Evolutionary conservation across 2,113 vertebrate genomes (phyloP), one percentile per base, ranked within the genome.

Genomic region (Lepidothrix coronata): DNA sequence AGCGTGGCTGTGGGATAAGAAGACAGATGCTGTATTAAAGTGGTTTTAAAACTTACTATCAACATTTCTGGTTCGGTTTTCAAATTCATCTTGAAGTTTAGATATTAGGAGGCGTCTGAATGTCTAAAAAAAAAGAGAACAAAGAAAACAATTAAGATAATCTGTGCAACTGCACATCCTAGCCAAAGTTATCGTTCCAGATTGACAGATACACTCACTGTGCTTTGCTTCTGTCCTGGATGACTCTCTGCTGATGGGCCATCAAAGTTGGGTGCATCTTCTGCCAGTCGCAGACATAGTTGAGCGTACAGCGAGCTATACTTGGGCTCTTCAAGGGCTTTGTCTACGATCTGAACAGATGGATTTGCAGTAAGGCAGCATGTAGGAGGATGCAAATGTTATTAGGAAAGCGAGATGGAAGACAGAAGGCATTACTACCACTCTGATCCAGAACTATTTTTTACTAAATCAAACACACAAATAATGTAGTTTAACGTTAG

Each of bases 41-140:
- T 23, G 77, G 43, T 87, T 43, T 41, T 39, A 62, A 55, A 71
- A 91, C 99, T 98, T 96, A 99, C 99, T 98, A 98, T 99, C 99
- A 98, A 99, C 99, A 99, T 99, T 99, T 99, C 99, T 99, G 98
- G 99, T 98, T 98, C 99, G 98, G 97, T 99, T 99, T 98, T 99
- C 99, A 99, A 99, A 99, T 99, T 99, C 99, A 99, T 99, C 99
- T 99, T 99, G 99, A 98, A 99, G 99, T 98, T 99, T 99, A 98
- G 99, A 98, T 98, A 99, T 99, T 98, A 99, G 97, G 98, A 99
- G 99, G 99, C 99, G 98, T 98, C 99, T 99, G 98, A 99, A 99
- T 98, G 99, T 99, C 99, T 99, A 67, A 70, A 4, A 58, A 41
- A 92, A 91, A 46, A 80, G 75, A 84, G 25, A 77, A 90, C 5